These are phyloP conservation scores for Halcyon senegalensis DNA, from an alignment of 2,113 vertebrate species.

Conservation along the genomic window DNA sequence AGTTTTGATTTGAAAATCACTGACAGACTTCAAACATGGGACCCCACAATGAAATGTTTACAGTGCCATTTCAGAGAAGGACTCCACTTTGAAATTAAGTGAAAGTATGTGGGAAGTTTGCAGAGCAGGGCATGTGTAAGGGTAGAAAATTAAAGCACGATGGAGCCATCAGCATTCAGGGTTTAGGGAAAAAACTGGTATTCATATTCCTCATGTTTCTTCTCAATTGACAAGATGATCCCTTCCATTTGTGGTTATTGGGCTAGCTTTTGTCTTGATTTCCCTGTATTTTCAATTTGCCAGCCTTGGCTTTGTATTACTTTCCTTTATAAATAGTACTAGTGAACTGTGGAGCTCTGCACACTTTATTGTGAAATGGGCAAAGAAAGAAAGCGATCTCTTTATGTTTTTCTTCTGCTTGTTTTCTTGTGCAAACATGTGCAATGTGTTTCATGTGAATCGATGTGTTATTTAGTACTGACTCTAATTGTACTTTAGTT, in stretches of 20 bases:
- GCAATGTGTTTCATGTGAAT: neutral
- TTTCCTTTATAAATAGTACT: neutral
- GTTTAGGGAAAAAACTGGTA: slow-evolving; percentile 28
- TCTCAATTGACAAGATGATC: slow-evolving; percentile 55
- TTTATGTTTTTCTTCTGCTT: neutral
- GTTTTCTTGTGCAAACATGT: neutral
- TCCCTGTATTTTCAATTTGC: slow-evolving; percentile 32
- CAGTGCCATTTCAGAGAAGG: slow-evolving; percentile 29
- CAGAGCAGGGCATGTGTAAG: neutral
- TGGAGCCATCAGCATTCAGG: slow-evolving; percentile 26
- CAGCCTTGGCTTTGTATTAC: slow-evolving; percentile 8
- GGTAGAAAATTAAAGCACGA: slow-evolving; percentile 56
- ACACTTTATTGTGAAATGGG: neutral
- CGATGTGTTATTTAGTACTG: neutral
- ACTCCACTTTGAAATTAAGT: slow-evolving; percentile 48
- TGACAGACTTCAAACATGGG: slow-evolving; percentile 26
- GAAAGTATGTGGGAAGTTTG: slow-evolving; percentile 45
- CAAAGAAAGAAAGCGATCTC: neutral
- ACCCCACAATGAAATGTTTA: slow-evolving; percentile 60
- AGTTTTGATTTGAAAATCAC: slow-evolving; percentile 60
- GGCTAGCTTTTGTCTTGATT: slow-evolving; percentile 50
- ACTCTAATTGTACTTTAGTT: neutral
- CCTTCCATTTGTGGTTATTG: slow-evolving; percentile 57
- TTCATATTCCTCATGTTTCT: slow-evolving; percentile 63
- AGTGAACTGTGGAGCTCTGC: neutral